A percentile compares a stretch with the other conserved stretches of the same genome.
Evolutionary conservation across 2,113 vertebrate genomes (phyloP).

Genomic region (Brachypodius melanocephalos): DNA sequence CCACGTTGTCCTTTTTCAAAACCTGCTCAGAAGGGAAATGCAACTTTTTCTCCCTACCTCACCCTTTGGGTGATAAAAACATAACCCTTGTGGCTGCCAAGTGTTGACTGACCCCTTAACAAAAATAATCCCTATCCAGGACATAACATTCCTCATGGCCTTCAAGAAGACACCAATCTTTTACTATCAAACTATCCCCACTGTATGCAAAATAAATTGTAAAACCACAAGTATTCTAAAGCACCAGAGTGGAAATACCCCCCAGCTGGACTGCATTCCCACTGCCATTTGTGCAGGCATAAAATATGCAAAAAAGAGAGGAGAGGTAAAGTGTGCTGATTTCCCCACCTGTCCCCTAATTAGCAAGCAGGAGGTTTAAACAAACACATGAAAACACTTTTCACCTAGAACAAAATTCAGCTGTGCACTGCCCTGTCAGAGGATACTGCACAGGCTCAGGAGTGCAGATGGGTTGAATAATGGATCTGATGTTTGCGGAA

Average conservation of each 20-base stretch:
- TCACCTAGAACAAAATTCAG: neutral
- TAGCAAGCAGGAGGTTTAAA: conserved; percentile 10
- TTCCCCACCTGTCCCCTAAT: conserved; percentile 18
- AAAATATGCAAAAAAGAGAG: conserved; percentile 2
- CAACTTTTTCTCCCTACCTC: neutral
- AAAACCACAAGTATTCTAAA: neutral
- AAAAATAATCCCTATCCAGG: neutral
- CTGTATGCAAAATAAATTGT: neutral
- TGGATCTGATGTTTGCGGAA: neutral
- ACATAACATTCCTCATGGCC: neutral
- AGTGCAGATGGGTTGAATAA: neutral
- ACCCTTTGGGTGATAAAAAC: neutral
- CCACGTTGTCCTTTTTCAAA: neutral
- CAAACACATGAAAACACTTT: neutral
- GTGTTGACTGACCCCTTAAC: neutral
- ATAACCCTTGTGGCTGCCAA: neutral
- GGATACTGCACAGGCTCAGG: neutral
- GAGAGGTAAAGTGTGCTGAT: neutral
- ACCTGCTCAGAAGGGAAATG: neutral
- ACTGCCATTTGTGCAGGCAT: conserved; percentile 1
- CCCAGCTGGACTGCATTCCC: conserved; percentile 14
- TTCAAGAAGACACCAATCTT: neutral
- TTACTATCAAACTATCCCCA: neutral
- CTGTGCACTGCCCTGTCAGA: neutral
- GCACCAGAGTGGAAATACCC: conserved; percentile 24